A percentile compares a stretch with the other conserved stretches of the same genome.
Conservation (phyloP, 2,797 vertebrate genomes). For the Sebastiscus tertius region DNA sequence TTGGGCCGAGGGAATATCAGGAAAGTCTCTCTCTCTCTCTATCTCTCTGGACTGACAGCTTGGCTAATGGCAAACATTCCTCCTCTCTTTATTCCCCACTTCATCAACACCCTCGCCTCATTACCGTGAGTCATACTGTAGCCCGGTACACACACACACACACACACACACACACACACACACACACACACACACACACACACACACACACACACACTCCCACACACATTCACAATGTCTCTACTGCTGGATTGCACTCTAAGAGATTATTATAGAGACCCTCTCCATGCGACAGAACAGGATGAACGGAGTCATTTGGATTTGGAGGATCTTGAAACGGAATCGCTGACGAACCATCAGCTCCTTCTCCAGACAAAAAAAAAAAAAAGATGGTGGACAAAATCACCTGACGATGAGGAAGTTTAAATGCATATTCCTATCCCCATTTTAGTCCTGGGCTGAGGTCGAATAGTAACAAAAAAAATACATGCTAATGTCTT, state of each 20-base stretch:
- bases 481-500: too few species aligned
- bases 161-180: constrained; percentile 9
- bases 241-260: constrained; percentile 12
- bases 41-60: constrained; percentile 60
- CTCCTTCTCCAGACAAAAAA: neutral
- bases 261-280: constrained; percentile 5
- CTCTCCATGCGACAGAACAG: constrained; percentile 1
- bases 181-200: neutral
- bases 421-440: neutral
- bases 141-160: neutral
- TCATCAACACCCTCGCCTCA: constrained; percentile 70
- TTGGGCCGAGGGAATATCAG: constrained; percentile 22
- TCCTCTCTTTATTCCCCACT: constrained; percentile 64
- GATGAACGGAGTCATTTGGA: constrained; percentile 10
- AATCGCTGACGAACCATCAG: constrained; percentile 8
- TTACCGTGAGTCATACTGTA: constrained; percentile 49
- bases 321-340: constrained; percentile 24
- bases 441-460: neutral
- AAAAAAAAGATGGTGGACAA: neutral
- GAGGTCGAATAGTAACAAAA: neutral
- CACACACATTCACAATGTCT: constrained; percentile 26
- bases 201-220: neutral
- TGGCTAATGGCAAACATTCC: constrained; percentile 62
- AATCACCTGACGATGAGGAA: neutral
- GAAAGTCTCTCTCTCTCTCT: constrained; percentile 27